A percentile compares a stretch with the other conserved stretches of the same genome.
phyloP scores from a whole-genome alignment of 2,797 vertebrate species.

The Euphonia xanthogaster region DNA sequence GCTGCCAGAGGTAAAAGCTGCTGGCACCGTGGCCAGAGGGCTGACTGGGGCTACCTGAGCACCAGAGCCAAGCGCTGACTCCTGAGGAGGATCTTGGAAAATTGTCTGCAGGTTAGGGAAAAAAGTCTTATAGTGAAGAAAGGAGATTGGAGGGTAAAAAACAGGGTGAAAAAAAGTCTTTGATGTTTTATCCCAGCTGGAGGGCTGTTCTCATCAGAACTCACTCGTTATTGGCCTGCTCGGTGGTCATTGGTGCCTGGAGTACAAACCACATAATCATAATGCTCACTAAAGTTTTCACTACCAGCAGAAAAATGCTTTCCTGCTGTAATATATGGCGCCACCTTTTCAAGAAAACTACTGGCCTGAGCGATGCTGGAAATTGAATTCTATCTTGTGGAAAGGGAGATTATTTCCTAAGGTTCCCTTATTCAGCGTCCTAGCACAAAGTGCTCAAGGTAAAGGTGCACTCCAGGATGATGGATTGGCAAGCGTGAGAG shows the following conservation, averaged over 20 bases:
- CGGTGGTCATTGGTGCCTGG: slow-evolving; percentile 12
- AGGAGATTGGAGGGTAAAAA: neutral
- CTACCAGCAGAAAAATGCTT: slow-evolving; percentile 13
- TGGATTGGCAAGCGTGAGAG: slow-evolving; percentile 4
- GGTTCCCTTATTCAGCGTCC: slow-evolving; percentile 40
- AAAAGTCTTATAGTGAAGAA: neutral
- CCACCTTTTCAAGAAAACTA: slow-evolving; percentile 36
- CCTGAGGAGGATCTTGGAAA: neutral
- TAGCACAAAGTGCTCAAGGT: slow-evolving; percentile 34
- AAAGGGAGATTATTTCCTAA: slow-evolving; percentile 59
- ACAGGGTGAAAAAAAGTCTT: neutral
- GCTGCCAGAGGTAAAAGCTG: neutral
- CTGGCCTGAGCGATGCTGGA: slow-evolving; percentile 31
- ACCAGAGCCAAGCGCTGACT: neutral
- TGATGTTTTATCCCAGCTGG: slow-evolving; percentile 11
- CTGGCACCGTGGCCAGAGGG: neutral
- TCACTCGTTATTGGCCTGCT: neutral
- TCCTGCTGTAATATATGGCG: slow-evolving; percentile 27
- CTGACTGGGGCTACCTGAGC: neutral
- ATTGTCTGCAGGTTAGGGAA: neutral
- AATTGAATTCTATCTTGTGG: slow-evolving; percentile 59
- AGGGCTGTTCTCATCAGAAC: slow-evolving; percentile 30
- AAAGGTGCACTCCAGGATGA: slow-evolving; percentile 50
- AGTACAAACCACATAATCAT: slow-evolving; percentile 52
- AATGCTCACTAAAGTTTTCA: slow-evolving; percentile 56